Evolutionary conservation across 2,797 vertebrate genomes (phyloP).

Genomic region (Trichosurus vulpecula): DNA sequence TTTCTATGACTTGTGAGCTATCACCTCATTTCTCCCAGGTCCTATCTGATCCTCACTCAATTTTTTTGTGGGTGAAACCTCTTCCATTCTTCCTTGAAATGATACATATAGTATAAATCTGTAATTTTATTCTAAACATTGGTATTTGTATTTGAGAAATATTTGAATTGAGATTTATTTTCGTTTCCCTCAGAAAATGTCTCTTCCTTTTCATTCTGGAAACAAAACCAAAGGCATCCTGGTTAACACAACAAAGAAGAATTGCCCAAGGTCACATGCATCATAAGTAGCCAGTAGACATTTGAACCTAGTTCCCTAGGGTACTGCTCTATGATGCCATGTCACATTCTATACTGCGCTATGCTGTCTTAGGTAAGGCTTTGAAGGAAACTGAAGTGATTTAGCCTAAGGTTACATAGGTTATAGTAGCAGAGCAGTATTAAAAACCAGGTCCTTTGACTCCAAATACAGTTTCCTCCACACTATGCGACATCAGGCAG

Average conservation of each 20-base stretch:
- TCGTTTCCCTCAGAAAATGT: slow-evolving; percentile 40
- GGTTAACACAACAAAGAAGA: background rate
- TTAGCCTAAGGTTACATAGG: background rate
- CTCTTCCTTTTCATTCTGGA: background rate
- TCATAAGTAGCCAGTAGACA: background rate
- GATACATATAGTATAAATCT: background rate
- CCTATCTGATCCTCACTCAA: too few relatives aligned
- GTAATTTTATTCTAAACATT: background rate
- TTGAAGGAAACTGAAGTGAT: background rate
- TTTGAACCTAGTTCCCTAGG: background rate
- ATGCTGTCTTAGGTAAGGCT: too few relatives aligned
- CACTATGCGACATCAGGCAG: background rate
- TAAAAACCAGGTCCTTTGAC: too few relatives aligned
- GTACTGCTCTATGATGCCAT: background rate
- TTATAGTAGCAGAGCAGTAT: background rate
- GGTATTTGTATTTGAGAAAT: background rate
- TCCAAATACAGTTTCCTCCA: background rate
- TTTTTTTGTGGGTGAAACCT: too few relatives aligned
- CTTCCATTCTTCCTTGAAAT: background rate
- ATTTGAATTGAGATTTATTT: slow-evolving; percentile 36
- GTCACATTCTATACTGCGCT: background rate
- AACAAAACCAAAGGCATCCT: background rate
- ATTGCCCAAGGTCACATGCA: background rate
- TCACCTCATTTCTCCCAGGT: background rate
- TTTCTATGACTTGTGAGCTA: background rate